A percentile compares a stretch with the other conserved stretches of the same genome.
Evolutionary conservation across 64 coral and sea anemone genomes (phyloP).

Genomic region (Cladopsammia gracilis): DNA sequence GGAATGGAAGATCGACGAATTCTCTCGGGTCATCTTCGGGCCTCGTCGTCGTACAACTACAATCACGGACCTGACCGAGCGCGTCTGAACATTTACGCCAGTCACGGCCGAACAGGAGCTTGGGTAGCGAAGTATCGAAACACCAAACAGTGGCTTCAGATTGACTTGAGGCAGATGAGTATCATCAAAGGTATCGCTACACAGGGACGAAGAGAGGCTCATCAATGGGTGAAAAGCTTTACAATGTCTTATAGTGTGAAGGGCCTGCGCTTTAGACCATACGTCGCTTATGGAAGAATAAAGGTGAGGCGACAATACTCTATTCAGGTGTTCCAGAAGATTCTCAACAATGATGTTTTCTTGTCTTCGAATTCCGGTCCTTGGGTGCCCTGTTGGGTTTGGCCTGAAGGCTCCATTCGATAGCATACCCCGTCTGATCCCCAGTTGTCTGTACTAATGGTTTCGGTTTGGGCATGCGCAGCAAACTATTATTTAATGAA

Average conservation of each 20-base stretch:
- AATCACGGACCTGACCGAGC: slow-evolving; percentile 84
- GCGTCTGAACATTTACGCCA: slow-evolving; percentile 67
- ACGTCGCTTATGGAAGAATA: slow-evolving; percentile 76
- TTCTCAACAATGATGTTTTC: no score
- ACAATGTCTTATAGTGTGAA: slow-evolving; percentile 62
- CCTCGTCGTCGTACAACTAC: slow-evolving; percentile 72
- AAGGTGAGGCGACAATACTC: slow-evolving; percentile 48
- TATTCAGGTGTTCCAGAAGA: background rate
- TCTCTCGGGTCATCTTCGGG: slow-evolving; percentile 67
- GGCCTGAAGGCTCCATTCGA: no score
- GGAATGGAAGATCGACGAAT: slow-evolving; percentile 89
- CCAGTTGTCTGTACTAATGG: no score
- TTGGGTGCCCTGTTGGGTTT: no score
- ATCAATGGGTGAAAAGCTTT: slow-evolving; percentile 85
- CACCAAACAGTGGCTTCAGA: slow-evolving; percentile 70
- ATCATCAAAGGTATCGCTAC: slow-evolving; percentile 85
- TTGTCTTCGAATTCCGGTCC: no score
- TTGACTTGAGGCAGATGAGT: slow-evolving; percentile 64
- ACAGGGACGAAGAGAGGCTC: slow-evolving; percentile 81
- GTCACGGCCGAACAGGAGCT: slow-evolving; percentile 68
- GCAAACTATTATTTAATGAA: no score
- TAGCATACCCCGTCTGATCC: no score
- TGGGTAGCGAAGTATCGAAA: slow-evolving; percentile 77
- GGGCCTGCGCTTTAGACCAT: slow-evolving; percentile 65
- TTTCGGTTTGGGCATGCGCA: no score